These are phyloP conservation scores for Cottoperca gobio DNA, from an alignment of 2,797 vertebrate species.

Conservation along the genomic window DNA sequence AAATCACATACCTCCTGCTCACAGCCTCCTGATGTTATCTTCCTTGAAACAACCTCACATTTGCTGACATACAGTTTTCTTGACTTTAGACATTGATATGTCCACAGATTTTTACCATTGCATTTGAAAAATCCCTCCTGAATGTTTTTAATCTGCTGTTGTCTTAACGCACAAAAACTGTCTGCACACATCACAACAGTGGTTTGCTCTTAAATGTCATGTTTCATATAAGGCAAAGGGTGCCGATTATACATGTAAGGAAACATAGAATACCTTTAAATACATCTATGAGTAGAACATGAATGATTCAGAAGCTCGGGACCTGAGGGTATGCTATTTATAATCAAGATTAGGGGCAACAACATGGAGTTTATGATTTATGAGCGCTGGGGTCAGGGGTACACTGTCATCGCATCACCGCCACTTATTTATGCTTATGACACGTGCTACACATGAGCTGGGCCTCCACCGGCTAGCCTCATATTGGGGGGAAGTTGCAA, in stretches of 20 bases:
- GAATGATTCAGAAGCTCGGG: conserved; percentile 60
- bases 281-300: conserved; percentile 59
- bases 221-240: conserved; percentile 46
- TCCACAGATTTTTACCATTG: neutral
- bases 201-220: conserved; percentile 22
- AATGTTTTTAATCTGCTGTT: too few species aligned
- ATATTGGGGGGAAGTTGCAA: conserved; percentile 49
- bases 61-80: neutral
- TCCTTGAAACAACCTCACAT: neutral
- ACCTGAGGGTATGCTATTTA: conserved; percentile 53
- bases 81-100: neutral
- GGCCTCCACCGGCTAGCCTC: conserved; percentile 31
- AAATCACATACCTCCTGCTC: neutral
- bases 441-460: conserved; percentile 34
- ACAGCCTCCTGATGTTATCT: neutral
- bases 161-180: neutral
- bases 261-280: conserved; percentile 52
- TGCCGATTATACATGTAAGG: conserved; percentile 45
- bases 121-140: too few species aligned
- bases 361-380: conserved; percentile 66
- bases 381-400: conserved; percentile 50
- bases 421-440: conserved; percentile 40
- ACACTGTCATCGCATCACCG: conserved; percentile 25
- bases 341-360: conserved; percentile 57
- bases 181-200: conserved; percentile 28